A percentile compares a stretch with the other conserved stretches of the same genome.
Evolutionary conservation across 2,113 vertebrate species (phyloP).

Genomic region (Elgaria multicarinata): DNA sequence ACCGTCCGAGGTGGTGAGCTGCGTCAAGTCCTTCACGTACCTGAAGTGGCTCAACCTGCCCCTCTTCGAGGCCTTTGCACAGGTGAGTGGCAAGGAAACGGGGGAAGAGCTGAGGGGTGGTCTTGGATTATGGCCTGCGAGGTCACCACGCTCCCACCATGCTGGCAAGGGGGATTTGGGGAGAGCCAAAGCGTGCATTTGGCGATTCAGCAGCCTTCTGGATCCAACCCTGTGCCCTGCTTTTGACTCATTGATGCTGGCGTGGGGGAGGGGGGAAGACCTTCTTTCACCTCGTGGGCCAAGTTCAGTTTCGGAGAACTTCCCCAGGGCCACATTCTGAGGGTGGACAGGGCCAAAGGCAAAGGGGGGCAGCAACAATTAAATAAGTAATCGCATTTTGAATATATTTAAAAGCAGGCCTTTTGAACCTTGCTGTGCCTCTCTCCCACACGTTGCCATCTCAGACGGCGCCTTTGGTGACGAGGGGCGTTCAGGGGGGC

Average conservation of each 20-base stretch:
- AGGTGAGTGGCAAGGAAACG: conserved; percentile 73
- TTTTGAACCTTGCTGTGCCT: neutral
- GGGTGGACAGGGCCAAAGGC: neutral
- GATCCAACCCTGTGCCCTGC: no score
- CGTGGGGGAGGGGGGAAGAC: neutral
- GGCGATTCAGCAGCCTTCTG: no score
- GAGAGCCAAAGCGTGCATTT: neutral
- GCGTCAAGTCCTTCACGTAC: conserved; percentile 84
- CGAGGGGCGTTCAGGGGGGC: no score
- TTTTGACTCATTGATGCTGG: neutral
- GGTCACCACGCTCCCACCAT: neutral
- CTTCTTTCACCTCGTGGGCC: neutral
- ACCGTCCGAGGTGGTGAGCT: conserved; percentile 75
- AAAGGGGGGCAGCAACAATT: neutral
- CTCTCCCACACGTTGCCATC: neutral
- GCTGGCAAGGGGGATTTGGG: no score
- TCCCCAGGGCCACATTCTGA: neutral
- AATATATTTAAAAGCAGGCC: neutral
- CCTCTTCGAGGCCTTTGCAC: conserved; percentile 86
- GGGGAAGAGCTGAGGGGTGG: accelerated
- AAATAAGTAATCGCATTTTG: neutral
- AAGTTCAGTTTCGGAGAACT: neutral
- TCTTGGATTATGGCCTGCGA: neutral
- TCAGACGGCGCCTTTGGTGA: no score
- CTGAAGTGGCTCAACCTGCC: conserved; percentile 89